Conservation (phyloP, 2,888 invertebrate genomes). For the Heliconius hortense region DNA sequence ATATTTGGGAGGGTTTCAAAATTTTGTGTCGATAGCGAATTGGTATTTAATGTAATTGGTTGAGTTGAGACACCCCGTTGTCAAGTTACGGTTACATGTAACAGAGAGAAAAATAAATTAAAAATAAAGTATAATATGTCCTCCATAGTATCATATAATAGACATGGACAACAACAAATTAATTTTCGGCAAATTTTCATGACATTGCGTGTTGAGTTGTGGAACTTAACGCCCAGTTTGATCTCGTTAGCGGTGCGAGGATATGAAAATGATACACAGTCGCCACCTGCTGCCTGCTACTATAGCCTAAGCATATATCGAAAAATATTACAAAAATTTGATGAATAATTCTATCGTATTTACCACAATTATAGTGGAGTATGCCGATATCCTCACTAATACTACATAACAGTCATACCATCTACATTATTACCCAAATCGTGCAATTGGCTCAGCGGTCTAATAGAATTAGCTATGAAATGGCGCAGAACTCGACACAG, state of each 20-base stretch:
- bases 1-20: conserved; percentile 12
- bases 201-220: too few species aligned
- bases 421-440: conserved; percentile 27
- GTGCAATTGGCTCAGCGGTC: conserved; percentile 19
- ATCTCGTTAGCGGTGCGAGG: too few species aligned
- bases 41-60: background rate
- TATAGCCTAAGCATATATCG: background rate
- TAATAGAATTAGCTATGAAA: conserved; percentile 35
- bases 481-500: conserved; percentile 29
- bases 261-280: too few species aligned
- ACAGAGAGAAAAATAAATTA: too few species aligned
- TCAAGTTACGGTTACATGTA: too few species aligned
- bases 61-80: background rate
- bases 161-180: too few species aligned
- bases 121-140: too few species aligned
- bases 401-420: background rate
- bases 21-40: conserved; percentile 1
- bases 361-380: background rate
- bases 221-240: too few species aligned
- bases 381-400: background rate
- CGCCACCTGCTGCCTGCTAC: too few species aligned
- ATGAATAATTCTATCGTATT: background rate
- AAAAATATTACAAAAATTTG: background rate
- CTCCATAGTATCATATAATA: too few species aligned
- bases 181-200: too few species aligned